Base-by-base conservation (phyloP, 2,797 vertebrate species). In the Kryptopterus vitreolus region DNA sequence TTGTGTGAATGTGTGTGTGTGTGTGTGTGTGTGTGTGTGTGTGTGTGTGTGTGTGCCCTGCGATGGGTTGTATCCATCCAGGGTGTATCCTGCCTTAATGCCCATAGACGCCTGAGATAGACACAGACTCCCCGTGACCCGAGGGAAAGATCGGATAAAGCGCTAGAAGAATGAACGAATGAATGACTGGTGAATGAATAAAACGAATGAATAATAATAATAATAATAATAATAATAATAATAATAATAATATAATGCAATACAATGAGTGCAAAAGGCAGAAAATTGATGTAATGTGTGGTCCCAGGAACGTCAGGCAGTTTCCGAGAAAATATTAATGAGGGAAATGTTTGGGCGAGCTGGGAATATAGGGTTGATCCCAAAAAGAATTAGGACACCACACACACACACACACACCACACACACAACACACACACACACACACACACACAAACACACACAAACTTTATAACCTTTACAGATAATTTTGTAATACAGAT, bases 291-390 rank as follows among this genome's bases (percentile, higher is more conserved):
- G 18, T 9, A 53, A 13, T 31, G 35, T 22, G 52, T n/a, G 71
- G 69, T 55, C 33, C 52, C 50, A 33, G 69, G 33, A 71, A 71
- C 69, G 53, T 53, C 50, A 15, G 48, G 31, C 52, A 24, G 53
- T 58, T 74, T 26, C 22, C 4, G 13, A 74, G 71, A 74, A 74
- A 74, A 26, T 74, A 74, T 74, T 74, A 74, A 74, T 38, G 53
- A 58, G 33, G 13, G 53, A 43, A n/a, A 10, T 1, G 10, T 71
- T 53, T n/a, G 18, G 48, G 16, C 16, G 18, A 24, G 16, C 68
- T 50, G 68, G 46, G 68, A 70, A 70, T 71, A 71, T 71, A 31
- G 26, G 48, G 26, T 52, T 71, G 46, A 53, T 71, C 70, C 33
- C 13, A 38, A 26, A 38, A 33, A 74, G 15, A 59, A n/a, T 35